A percentile compares a stretch with the other conserved stretches of the same genome.
These are phyloP conservation scores for Parus major DNA, from an alignment of 2,113 vertebrate genomes.

Conservation along the genomic window DNA sequence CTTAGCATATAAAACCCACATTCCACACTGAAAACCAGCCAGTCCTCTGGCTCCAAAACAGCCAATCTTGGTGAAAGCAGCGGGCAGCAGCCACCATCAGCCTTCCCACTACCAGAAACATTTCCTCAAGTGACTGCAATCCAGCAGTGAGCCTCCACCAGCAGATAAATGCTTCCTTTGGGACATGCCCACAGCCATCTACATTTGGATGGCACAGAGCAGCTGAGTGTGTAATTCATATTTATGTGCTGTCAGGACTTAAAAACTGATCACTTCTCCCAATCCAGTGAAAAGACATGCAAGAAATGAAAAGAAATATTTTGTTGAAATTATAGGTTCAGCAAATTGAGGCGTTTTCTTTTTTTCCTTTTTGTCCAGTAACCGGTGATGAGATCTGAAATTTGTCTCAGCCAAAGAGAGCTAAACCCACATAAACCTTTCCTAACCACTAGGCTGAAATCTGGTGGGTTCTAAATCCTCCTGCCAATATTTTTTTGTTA, in stretches of 20 bases:
- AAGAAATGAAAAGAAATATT: background rate
- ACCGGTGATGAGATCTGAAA: background rate
- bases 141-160: background rate
- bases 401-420: background rate
- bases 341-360: background rate
- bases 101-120: background rate
- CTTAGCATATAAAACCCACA: background rate
- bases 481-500: background rate
- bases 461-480: background rate
- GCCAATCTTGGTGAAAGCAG: background rate
- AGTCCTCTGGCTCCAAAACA: background rate
- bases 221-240: background rate
- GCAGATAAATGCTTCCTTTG: background rate
- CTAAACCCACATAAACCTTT: background rate
- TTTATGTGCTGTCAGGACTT: background rate
- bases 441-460: background rate
- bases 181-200: background rate
- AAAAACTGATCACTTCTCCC: background rate
- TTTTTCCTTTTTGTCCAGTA: background rate
- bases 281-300: background rate
- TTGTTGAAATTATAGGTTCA: background rate
- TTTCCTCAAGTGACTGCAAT: background rate
- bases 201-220: background rate
- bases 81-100: background rate
- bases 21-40: background rate